Evolutionary conservation across 2,113 vertebrate species (phyloP), one percentile per base, ranked within the genome.

Genomic region (Galeopterus variegatus): DNA sequence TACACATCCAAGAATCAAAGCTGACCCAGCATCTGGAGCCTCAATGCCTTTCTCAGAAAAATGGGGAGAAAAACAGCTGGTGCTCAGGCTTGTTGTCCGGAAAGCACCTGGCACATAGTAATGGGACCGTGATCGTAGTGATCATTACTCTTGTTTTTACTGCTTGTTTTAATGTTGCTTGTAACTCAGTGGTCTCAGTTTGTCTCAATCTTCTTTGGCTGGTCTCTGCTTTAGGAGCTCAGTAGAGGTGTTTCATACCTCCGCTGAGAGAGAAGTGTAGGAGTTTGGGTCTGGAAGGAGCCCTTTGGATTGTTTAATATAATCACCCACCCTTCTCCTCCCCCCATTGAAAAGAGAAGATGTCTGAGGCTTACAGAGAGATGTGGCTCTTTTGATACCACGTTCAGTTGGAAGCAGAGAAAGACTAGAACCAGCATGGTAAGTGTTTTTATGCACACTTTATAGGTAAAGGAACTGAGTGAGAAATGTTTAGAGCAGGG

Each of bases 241-340:
- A 18, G 36, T 1, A 9, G 23, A 58, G 1, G 52, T 41, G 0
- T n/a, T 19, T 45, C 8, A 14, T 4, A 1, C 18, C 64, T 92
- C n/a, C 60, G 4, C 58, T 26, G 24, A 93, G 91, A 13, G 23
- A 73, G 36, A 93, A 50, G 33, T 18, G 4, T 5, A 18, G 45
- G 23, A 2, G 3, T 45, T 79, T 28, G 26, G 13, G 81, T 13
- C 54, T 58, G 8, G 70, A 62, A 72, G 19, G 65, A 13, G 26
- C 19, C 17, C 50, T 64, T 58, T 19, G 23, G 21, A 62, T 58
- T 77, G 6, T 36, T 76, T 64, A 11, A 23, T 58, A 14, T 33
- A 19, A 12, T 23, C 45, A 60, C 54, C 6, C 24, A 76, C 36
- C 18, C 41, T 45, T 23, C 28, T 21, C 69, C 2, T 21, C 14